Evolutionary conservation across 1,140 invertebrate genomes (phyloP), one percentile per base, ranked within the genome.

Genomic region (Apolygus lucorum): DNA sequence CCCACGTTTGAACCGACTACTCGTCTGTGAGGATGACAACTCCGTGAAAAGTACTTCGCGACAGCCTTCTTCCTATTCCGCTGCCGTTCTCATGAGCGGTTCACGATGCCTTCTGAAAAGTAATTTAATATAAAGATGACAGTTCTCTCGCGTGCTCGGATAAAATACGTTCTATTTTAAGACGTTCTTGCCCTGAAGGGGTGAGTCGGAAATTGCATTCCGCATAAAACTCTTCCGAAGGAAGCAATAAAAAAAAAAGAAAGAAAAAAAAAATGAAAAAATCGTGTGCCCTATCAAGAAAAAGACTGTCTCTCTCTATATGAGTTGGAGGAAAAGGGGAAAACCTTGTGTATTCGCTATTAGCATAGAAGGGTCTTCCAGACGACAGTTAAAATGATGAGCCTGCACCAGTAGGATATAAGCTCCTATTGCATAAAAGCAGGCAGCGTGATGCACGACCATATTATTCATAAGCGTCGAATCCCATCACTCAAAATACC

Each of bases 141-240:
- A 49, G 34, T 49, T 49, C 34, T 49, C 34, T 49, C 34, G 34
- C 34, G 34, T 49, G 34, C 34, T 49, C 34, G 8, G 17, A 17
- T 49, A 49, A 49, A 49, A 49, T 49, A 49, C 34, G 34, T 49
- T 49, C 34, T 49, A 49, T 49, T 49, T 49, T 49, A 49, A 49
- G 34, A 17, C n/a, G n/a, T n/a, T 49, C 34, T 49, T 11, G 8
- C 34, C 8, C 34, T 49, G 8, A 49, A 49, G 34, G 34, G 34
- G 34, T 49, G 17, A 49, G 34, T 11, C 34, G 34, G 34, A 49
- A 49, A 49, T 49, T 49, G 34, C 34, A 49, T 49, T 49, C 34
- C 34, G 34, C 34, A 49, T 49, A 49, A 49, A 49, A 49, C 34
- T 49, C 34, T n/a, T n/a, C n/a, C n/a, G n/a, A 49, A 49, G 34